phyloP scores from a whole-genome alignment of 1,140 invertebrate genomes.

The Pseudomyrmex dendroicus region DNA sequence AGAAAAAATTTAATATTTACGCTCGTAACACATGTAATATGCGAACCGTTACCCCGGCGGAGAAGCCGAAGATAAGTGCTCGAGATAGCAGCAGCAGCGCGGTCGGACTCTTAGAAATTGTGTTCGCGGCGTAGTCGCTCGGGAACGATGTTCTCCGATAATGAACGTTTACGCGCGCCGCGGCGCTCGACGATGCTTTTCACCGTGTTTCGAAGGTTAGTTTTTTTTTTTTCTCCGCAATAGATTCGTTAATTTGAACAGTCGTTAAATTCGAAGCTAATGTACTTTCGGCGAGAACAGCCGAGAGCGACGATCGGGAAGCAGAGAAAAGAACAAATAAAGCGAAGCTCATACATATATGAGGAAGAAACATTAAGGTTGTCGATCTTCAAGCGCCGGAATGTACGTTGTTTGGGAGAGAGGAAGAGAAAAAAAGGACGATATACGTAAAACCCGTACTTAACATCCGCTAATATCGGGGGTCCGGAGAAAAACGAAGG shows the following conservation, averaged over 20 bases:
- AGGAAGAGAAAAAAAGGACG: background rate
- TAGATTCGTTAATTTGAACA: constrained; percentile 17
- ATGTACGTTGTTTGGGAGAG: background rate
- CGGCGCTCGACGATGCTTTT: constrained; percentile 6
- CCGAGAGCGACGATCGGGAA: no score
- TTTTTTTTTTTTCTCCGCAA: background rate
- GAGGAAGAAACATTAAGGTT: background rate
- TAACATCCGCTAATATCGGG: constrained; percentile 30
- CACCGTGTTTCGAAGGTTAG: constrained; percentile 12
- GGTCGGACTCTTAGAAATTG: constrained; percentile 21
- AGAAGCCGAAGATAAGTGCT: constrained; percentile 53
- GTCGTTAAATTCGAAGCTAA: background rate
- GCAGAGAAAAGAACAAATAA: background rate
- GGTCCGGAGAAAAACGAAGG: background rate
- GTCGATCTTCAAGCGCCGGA: background rate
- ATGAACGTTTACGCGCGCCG: constrained; percentile 23
- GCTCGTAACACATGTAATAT: background rate
- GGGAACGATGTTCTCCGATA: constrained; percentile 35
- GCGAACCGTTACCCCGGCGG: constrained; percentile 31
- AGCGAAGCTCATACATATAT: background rate
- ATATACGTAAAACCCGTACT: constrained; percentile 36
- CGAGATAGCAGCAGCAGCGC: constrained; percentile 38
- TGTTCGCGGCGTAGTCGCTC: constrained; percentile 20
- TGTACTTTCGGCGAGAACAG: background rate
- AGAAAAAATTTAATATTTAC: constrained; percentile 63